Evolutionary conservation across 2,888 invertebrate genomes (phyloP), one percentile per base, ranked within the genome.

Genomic region (Enoplolaimus lenunculus): DNA sequence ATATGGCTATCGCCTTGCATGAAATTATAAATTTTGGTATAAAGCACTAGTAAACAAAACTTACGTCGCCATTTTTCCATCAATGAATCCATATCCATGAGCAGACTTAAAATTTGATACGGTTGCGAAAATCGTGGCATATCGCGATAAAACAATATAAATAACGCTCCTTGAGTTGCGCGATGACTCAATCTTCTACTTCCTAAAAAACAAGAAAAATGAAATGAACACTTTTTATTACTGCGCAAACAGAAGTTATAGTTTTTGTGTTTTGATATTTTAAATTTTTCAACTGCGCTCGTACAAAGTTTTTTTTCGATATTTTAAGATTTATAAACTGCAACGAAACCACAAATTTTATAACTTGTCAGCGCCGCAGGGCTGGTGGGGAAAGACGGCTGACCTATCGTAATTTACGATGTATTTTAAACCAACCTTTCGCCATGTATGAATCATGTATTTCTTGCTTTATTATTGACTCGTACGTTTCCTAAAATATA

Each of bases 1-100:
- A n/a, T n/a, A n/a, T n/a, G n/a, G n/a, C n/a, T n/a, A n/a, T n/a
- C n/a, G n/a, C n/a, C n/a, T n/a, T n/a, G n/a, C n/a, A n/a, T n/a
- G n/a, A n/a, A n/a, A n/a, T n/a, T n/a, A n/a, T n/a, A n/a, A n/a
- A n/a, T n/a, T n/a, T n/a, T n/a, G n/a, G n/a, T n/a, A n/a, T n/a
- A n/a, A n/a, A n/a, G n/a, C n/a, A n/a, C n/a, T n/a, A n/a, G 3
- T 66, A 68, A 70, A 57, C 73, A 13, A 28, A 29, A 75, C 89
- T 87, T 84, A 97, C 97, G 94, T 82, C 98, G 87, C 98, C 98
- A 98, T 83, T 98, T 98, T 60, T 94, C 97, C 79, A 98, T 91
- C 71, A 94, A 86, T 0, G 94, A 92, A 84, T 98, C 98, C 69
- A 98, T 93, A 80, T 98, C 97, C 91, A 95, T 95, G 33, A 98